A percentile compares a stretch with the other conserved stretches of the same genome.
phyloP scores from a whole-genome alignment of 2,888 invertebrate species.

The Prosapia bicincta region DNA sequence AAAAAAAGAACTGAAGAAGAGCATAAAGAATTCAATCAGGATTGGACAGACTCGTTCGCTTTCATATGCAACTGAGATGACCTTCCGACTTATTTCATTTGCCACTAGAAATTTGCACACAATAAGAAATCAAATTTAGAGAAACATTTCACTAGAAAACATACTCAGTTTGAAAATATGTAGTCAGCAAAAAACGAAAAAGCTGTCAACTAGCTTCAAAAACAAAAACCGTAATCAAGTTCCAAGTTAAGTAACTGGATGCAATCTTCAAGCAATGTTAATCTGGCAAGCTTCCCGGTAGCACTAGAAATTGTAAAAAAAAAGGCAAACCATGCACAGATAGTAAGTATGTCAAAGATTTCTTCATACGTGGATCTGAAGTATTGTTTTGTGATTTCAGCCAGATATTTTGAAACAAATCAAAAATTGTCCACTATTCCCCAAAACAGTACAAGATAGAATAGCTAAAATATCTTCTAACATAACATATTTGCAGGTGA shows the following conservation, averaged over 20 bases:
- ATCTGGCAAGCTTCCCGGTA: conserved; percentile 37
- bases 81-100: neutral
- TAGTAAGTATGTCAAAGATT: conserved; percentile 4
- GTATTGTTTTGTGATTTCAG: conserved; percentile 42
- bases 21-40: neutral
- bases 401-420: conserved; percentile 34
- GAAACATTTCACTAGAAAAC: too few species aligned
- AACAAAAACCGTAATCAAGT: conserved; percentile 34
- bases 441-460: conserved; percentile 38
- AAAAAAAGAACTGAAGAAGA: conserved; percentile 3
- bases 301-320: conserved; percentile 33
- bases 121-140: too few species aligned
- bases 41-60: neutral
- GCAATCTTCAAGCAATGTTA: conserved; percentile 35
- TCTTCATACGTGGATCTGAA: conserved; percentile 32
- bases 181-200: conserved; percentile 35
- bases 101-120: too few species aligned
- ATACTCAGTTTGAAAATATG: conserved; percentile 31
- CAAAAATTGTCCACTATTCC: conserved; percentile 31
- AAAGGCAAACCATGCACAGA: conserved; percentile 33
- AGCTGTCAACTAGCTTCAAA: conserved; percentile 35
- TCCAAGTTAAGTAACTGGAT: too few species aligned
- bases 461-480: conserved; percentile 35
- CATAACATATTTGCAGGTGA: conserved; percentile 37
- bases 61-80: neutral